Percentiles rank a stretch among this genome's conserved stretches.
Conservation (phyloP, 2,797 vertebrate species). For the Paguma larvata region DNA sequence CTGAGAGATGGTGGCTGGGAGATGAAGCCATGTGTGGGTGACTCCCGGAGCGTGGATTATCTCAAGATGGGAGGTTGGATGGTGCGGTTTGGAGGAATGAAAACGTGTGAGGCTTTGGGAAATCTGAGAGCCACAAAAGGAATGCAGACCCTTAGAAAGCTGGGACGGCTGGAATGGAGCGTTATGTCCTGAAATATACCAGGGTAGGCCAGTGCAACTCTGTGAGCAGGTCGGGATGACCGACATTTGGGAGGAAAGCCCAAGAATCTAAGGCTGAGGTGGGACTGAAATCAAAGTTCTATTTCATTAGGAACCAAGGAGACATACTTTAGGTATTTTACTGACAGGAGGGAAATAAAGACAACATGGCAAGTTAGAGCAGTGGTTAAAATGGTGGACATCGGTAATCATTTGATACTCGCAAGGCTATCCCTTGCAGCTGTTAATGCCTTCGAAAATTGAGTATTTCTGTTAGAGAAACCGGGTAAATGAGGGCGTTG, state of each 20-base stretch:
- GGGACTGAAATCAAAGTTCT: background rate
- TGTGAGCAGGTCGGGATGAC: background rate
- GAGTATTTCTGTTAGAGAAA: background rate
- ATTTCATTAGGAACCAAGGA: background rate
- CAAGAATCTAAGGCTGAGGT: background rate
- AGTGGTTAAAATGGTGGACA: background rate
- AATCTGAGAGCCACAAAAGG: constrained; percentile 84
- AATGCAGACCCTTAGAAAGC: constrained; percentile 80
- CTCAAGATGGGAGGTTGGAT: constrained; percentile 68
- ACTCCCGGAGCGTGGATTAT: background rate
- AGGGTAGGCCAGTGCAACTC: background rate
- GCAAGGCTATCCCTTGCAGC: background rate
- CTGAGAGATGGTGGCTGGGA: constrained; percentile 14
- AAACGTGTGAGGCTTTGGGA: constrained; percentile 74
- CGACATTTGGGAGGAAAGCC: background rate
- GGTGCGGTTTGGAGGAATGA: constrained; percentile 63
- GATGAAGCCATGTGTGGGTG: constrained; percentile 62
- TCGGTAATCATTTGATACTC: background rate
- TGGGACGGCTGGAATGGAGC: constrained; percentile 43
- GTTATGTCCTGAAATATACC: background rate
- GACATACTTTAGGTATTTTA: background rate
- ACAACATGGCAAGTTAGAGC: background rate
- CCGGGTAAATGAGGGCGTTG: background rate
- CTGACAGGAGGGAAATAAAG: background rate
- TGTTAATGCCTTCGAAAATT: too few relatives aligned